A percentile compares a stretch with the other conserved stretches of the same genome.
Evolutionary conservation across 2,888 invertebrate species (phyloP).

Genomic region (Electrophaes corylata): DNA sequence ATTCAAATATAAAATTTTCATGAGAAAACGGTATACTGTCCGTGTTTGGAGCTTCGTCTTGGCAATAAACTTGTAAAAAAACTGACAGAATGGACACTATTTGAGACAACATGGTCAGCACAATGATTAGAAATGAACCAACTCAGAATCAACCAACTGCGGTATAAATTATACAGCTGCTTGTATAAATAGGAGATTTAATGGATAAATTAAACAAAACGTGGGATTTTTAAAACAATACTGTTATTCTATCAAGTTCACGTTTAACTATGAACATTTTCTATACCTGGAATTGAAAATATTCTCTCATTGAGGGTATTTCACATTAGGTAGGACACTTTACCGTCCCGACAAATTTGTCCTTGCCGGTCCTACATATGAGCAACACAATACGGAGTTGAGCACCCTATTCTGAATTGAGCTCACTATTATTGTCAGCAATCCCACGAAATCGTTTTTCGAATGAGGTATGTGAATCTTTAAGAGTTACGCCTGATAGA

Average conservation of each 20-base stretch:
- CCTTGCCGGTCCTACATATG: no score
- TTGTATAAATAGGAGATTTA: slow-evolving; percentile 5
- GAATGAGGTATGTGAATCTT: no score
- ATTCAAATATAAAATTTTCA: not conserved
- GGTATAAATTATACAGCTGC: slow-evolving; percentile 1
- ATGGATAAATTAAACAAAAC: not conserved
- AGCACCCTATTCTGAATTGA: no score
- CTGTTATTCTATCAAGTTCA: slow-evolving; percentile 7
- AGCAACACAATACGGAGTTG: no score
- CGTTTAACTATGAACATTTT: not conserved
- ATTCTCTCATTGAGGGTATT: no score
- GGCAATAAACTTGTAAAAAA: slow-evolving; percentile 1
- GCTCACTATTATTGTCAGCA: no score
- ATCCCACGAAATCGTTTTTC: no score
- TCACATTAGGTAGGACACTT: no score
- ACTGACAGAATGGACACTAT: not conserved
- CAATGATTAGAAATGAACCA: slow-evolving; percentile 1
- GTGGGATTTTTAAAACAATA: slow-evolving; percentile 18
- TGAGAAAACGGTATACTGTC: slow-evolving; percentile 9
- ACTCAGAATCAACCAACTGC: not conserved
- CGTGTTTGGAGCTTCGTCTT: not conserved
- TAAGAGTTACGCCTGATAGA: no score
- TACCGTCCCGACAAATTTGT: no score
- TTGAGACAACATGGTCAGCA: slow-evolving; percentile 5
- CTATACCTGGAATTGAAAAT: not conserved